Conservation (phyloP, 64 coral and sea anemone species). For the Actinia tenebrosa region DNA sequence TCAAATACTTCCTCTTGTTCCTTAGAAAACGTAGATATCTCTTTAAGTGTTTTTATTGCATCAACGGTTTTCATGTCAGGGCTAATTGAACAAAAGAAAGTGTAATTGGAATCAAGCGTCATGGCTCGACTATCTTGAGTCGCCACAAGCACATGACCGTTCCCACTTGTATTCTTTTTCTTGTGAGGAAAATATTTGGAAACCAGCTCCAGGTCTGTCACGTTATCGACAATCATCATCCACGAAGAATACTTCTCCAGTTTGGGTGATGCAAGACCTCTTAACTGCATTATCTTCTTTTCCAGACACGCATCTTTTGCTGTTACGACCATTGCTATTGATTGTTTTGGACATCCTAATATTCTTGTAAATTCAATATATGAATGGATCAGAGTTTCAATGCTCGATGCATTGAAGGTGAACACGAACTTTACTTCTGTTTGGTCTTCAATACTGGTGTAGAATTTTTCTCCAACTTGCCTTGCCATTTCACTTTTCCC, state of each 20-base stretch:
- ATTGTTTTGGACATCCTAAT: neutral
- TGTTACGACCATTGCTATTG: neutral
- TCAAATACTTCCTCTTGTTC: neutral
- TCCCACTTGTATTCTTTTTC: constrained; percentile 17
- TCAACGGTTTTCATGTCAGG: constrained; percentile 2
- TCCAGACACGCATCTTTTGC: neutral
- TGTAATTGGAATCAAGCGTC: neutral
- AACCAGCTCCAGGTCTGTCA: constrained; percentile 14
- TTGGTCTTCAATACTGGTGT: neutral
- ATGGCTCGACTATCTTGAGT: constrained; percentile 14
- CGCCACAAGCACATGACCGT: constrained; percentile 37
- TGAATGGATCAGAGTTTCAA: neutral
- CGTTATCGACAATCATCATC: constrained; percentile 53
- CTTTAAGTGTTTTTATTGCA: neutral
- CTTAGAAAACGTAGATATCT: neutral
- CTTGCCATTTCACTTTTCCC: constrained; percentile 6
- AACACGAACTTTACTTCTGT: neutral
- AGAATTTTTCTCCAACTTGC: neutral
- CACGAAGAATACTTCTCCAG: constrained; percentile 10
- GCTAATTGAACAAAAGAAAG: neutral
- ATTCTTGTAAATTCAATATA: constrained; percentile 1
- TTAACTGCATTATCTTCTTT: neutral
- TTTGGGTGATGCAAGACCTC: constrained; percentile 6
- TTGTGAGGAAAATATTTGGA: constrained; percentile 20
- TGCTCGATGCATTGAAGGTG: constrained; percentile 8